phyloP scores from a whole-genome alignment of 1,140 invertebrate genomes.

The Dendroctonus ponderosae region DNA sequence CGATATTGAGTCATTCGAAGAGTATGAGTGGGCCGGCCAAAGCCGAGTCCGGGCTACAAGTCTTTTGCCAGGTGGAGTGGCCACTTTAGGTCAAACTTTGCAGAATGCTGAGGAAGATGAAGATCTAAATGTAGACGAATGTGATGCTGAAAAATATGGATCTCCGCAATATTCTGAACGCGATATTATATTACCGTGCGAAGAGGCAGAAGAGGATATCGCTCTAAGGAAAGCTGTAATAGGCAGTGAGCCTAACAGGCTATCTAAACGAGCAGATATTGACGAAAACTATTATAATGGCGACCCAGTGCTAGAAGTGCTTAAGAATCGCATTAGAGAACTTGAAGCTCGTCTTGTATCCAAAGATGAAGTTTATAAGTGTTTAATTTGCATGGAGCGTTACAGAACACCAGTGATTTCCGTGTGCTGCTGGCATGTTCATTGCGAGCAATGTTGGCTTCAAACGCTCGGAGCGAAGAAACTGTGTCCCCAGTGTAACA shows the following conservation, averaged over 20 bases:
- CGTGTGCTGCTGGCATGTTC: constrained; percentile 93
- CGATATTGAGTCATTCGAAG: constrained; percentile 70
- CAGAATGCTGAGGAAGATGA: constrained; percentile 52
- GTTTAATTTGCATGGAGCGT: constrained; percentile 84
- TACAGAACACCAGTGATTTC: constrained; percentile 91
- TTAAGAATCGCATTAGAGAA: constrained; percentile 68
- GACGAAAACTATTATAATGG: constrained; percentile 44
- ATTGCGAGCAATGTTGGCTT: constrained; percentile 93
- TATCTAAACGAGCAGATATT: constrained; percentile 13
- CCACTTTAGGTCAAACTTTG: constrained; percentile 57
- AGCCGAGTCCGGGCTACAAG: constrained; percentile 68
- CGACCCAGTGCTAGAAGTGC: constrained; percentile 70
- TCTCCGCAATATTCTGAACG: constrained; percentile 78
- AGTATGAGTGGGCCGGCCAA: constrained; percentile 82
- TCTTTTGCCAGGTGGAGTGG: constrained; percentile 69
- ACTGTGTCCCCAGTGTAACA: constrained; percentile 92
- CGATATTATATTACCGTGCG: constrained; percentile 64
- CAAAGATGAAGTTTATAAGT: constrained; percentile 66
- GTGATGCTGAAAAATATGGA: constrained; percentile 84
- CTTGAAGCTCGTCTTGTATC: constrained; percentile 57
- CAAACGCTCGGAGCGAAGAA: constrained; percentile 88
- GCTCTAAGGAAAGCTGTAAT: constrained; percentile 63
- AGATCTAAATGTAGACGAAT: constrained; percentile 59
- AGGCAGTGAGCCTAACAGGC: constrained; percentile 38
- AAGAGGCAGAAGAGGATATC: constrained; percentile 56